Evolutionary conservation across 2,888 invertebrate species (phyloP).

Genomic region (Pseudeuparius sepicola): DNA sequence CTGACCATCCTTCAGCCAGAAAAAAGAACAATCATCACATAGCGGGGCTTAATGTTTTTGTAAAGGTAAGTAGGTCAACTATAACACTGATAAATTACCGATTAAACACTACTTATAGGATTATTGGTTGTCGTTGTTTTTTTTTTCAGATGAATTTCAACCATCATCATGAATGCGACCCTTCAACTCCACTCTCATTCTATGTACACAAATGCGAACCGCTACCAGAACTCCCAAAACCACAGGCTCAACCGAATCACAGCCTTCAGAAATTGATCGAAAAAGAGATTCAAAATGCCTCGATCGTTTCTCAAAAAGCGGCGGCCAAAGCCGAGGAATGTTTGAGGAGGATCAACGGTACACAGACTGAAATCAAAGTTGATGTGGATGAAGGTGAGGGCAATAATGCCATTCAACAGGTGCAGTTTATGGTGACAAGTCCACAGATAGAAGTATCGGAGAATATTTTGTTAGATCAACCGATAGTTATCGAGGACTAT

Average conservation of each 20-base stretch:
- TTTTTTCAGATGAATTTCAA: conserved; percentile 36
- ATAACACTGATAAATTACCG: not conserved
- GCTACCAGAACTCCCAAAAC: conserved; percentile 31
- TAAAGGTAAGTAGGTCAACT: conserved; percentile 32
- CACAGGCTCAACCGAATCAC: conserved; percentile 28
- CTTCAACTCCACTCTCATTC: conserved; percentile 30
- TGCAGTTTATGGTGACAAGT: no score
- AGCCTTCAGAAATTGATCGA: conserved; percentile 33
- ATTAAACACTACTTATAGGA: not conserved
- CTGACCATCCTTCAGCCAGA: conserved; percentile 35
- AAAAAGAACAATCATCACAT: conserved; percentile 36
- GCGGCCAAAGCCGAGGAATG: conserved; percentile 23
- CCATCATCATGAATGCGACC: conserved; percentile 35
- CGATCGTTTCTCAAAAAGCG: conserved; percentile 28
- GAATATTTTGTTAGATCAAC: no score
- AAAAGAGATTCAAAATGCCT: conserved; percentile 34
- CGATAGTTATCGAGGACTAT: no score
- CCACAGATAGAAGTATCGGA: no score
- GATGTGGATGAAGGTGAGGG: conserved; percentile 8
- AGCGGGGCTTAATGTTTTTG: conserved; percentile 36
- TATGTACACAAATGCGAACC: conserved; percentile 37
- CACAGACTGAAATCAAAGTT: no score
- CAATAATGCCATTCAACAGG: no score
- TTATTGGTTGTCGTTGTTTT: conserved; percentile 9
- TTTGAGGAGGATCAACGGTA: no score